Percentiles rank a stretch among this genome's conserved stretches.
Conservation (phyloP, 2,888 invertebrate genomes). For the Parnassius glacialis region DNA sequence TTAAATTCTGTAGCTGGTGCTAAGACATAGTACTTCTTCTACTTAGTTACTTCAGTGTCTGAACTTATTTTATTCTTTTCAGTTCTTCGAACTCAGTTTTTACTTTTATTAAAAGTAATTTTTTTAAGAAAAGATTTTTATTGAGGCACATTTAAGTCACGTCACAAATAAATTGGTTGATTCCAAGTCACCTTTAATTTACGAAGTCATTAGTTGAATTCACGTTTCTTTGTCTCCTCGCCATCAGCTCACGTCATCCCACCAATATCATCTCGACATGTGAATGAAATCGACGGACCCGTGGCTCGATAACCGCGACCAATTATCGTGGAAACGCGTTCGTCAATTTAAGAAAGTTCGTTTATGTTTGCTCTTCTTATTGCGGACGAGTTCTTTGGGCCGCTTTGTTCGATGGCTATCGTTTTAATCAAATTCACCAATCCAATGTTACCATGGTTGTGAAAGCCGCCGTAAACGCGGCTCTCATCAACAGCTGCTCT, state of each 20-base stretch:
- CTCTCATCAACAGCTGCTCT: slow-evolving; percentile 5
- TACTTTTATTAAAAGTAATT: too few species aligned
- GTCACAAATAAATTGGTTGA: too few species aligned
- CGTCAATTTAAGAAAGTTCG: slow-evolving; percentile 16
- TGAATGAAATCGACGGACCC: slow-evolving; percentile 15
- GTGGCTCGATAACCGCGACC: slow-evolving; percentile 9
- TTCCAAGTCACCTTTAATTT: too few species aligned
- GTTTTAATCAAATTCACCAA: slow-evolving; percentile 23
- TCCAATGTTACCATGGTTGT: slow-evolving; percentile 8
- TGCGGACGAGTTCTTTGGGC: slow-evolving; percentile 1
- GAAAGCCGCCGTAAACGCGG: slow-evolving; percentile 14
- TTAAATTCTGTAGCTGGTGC: too few species aligned
- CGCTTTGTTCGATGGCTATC: slow-evolving; percentile 18
- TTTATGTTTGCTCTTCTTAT: slow-evolving; percentile 11
- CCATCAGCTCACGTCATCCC: neutral
- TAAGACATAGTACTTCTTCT: too few species aligned
- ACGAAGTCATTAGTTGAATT: too few species aligned
- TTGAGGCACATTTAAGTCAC: too few species aligned
- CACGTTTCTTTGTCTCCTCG: too few species aligned
- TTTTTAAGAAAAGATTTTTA: too few species aligned
- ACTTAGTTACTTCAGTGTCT: too few species aligned
- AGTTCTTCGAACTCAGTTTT: too few species aligned
- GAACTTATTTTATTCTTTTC: too few species aligned
- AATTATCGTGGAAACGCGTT: slow-evolving; percentile 11
- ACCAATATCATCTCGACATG: slow-evolving; percentile 6